Evolutionary conservation across 1,140 invertebrate genomes (phyloP), one percentile per base, ranked within the genome.

Genomic region (Phymastichus coffea): DNA sequence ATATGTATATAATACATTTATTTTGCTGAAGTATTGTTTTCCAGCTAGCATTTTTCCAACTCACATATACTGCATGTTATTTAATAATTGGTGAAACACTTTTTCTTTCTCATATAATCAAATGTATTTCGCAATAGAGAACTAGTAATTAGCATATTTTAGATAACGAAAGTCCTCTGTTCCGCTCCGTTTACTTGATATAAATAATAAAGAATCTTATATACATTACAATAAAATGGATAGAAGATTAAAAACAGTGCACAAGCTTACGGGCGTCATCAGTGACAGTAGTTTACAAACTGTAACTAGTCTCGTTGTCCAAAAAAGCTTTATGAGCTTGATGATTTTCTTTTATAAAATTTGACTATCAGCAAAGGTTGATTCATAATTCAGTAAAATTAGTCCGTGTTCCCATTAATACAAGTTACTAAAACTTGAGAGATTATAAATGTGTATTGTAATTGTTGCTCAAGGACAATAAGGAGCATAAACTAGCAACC

Each of bases 211-310:
- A 61, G 43, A 56, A 56, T 19, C 55, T 56, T 61, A 60, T 60
- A 49, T 56, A 61, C 59, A 61, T 51, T 48, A 37, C 53, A 47
- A 53, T 46, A 33, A 54, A 14, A 61, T 47, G 26, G 49, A 22
- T 53, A 60, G 49, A 54, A 28, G 59, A 61, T 61, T 54, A 61
- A 61, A 61, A 61, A 56, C 47, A 56, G 52, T 51, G 37, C 22
- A 43, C 23, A 26, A 61, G 52, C 51, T 49, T 61, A 7, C 12
- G 52, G 54, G 57, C 43, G 53, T 60, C 25, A 43, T 48, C 57
- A 60, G 43, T 61, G 59, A 55, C 38, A 61, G 44, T 61, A 49
- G 51, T 60, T 61, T 55, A 19, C 43, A 61, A 52, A 44, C 58
- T 61, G 52, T 49, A 17, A 44, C 40, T 43, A 28, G 52, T 61